These are phyloP conservation scores for Himalopsyche tibetana DNA, from an alignment of 2,888 invertebrate genomes.

Conservation along the genomic window DNA sequence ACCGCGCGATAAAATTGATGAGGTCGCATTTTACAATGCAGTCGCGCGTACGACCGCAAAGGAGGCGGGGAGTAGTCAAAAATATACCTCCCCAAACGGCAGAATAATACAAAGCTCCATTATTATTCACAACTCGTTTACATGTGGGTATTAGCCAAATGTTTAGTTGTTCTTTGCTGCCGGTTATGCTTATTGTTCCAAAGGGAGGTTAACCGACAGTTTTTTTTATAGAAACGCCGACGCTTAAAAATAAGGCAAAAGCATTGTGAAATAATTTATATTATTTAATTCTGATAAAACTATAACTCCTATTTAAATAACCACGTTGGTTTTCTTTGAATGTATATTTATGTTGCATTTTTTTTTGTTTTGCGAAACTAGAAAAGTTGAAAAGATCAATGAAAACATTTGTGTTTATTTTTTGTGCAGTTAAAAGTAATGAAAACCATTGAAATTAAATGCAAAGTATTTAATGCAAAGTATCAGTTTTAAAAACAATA, in stretches of 20 bases:
- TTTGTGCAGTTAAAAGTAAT: too few relatives aligned
- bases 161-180: slow-evolving; percentile 10
- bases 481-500: background rate
- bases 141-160: slow-evolving; percentile 49
- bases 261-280: too few relatives aligned
- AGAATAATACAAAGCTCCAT: slow-evolving; percentile 46
- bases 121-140: slow-evolving; percentile 56
- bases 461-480: background rate
- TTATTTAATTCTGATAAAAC: too few relatives aligned
- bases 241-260: too few relatives aligned
- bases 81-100: slow-evolving; percentile 7
- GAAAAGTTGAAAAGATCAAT: too few relatives aligned
- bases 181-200: background rate
- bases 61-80: slow-evolving; percentile 35
- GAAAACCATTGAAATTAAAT: too few relatives aligned
- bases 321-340: too few relatives aligned
- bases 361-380: too few relatives aligned
- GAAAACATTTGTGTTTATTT: too few relatives aligned
- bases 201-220: background rate
- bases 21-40: slow-evolving; percentile 46
- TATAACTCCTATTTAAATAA: too few relatives aligned
- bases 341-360: too few relatives aligned
- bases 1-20: slow-evolving; percentile 48
- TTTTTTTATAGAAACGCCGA: too few relatives aligned
- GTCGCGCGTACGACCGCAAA: slow-evolving; percentile 36